phyloP scores from a whole-genome alignment of 2,113 vertebrate species.

The Platanista minor region DNA sequence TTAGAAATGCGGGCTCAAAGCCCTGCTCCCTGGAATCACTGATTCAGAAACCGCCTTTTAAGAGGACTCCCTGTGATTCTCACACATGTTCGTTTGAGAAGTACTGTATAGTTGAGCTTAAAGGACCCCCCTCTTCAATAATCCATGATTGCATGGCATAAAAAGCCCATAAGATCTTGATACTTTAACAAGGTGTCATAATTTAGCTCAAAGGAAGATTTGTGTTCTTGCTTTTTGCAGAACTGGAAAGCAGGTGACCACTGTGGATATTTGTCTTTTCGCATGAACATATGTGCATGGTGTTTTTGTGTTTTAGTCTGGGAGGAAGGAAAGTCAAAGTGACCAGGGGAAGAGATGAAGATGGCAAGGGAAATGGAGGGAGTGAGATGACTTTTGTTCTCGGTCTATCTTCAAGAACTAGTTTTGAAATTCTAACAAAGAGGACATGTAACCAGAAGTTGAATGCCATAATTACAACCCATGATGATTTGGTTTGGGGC shows the following conservation, averaged over 20 bases:
- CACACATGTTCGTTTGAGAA: not conserved
- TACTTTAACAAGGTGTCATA: not conserved
- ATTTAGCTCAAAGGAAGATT: not conserved
- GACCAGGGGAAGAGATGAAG: not conserved
- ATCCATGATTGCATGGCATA: not conserved
- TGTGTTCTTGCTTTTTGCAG: not conserved
- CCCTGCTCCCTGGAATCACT: not conserved
- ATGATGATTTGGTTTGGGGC: not conserved
- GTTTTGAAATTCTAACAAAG: not conserved
- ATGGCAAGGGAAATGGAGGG: not conserved
- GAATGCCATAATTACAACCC: not conserved
- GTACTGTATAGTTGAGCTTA: not conserved
- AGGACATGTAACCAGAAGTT: not conserved
- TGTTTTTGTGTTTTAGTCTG: not conserved
- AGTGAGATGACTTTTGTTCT: not conserved
- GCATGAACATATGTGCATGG: not conserved
- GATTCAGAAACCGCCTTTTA: not conserved
- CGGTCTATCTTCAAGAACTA: not conserved
- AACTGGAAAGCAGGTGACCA: not conserved
- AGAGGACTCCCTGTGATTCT: not conserved
- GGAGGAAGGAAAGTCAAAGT: not conserved
- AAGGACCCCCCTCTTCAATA: not conserved
- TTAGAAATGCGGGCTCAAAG: not conserved
- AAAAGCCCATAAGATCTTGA: not conserved
- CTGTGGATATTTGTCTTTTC: not conserved